Evolutionary conservation across 2,113 vertebrate species (phyloP), one percentile per base, ranked within the genome.

Genomic region (Scartelaos histophorus): DNA sequence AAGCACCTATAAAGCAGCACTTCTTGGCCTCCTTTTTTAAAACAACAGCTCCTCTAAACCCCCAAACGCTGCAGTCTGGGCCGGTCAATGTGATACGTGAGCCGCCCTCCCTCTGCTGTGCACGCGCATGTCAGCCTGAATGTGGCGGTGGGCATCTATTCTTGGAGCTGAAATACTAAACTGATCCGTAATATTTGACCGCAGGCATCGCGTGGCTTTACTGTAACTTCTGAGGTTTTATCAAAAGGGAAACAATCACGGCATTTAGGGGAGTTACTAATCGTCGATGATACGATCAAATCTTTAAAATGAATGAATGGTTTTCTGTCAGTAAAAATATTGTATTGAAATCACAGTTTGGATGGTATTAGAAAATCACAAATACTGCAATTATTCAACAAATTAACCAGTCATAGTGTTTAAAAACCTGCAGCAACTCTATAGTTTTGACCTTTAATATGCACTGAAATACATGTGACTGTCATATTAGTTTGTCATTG

Each of bases 131-230:
- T 71, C 58, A 61, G 69, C 81, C 66, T 71, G 70, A 66, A 75
- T 35, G 47, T 43, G 66, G 73, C 47, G 51, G 75, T 38, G 72
- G 53, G 71, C 73, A 58, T 74, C 89, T 93, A 93, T 92, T 91
- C 87, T 90, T 93, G 92, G 92, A 78, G 64, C 19, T 91, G 93
- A 90, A 94, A 94, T 78, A 67, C 82, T 87, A 92, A 89, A 88
- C 89, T 69, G 77, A 72, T 71, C 73, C 70, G 80, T 61, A 86
- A 87, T 84, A 83, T 29, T 38, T 56, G 21, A 24, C 66, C 5
- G 22, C 69, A 73, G 17, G 64, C 7, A 25, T 61, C 25, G 10
- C 46, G 80, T 78, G 79, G 67, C 73, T 81, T 69, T 49, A 69
- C 75, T n/a, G 25, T 70, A 73, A 75, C 60, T 58, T 53, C 54